phyloP scores from a whole-genome alignment of 2,888 invertebrate species.

The Anticlea derivata region DNA sequence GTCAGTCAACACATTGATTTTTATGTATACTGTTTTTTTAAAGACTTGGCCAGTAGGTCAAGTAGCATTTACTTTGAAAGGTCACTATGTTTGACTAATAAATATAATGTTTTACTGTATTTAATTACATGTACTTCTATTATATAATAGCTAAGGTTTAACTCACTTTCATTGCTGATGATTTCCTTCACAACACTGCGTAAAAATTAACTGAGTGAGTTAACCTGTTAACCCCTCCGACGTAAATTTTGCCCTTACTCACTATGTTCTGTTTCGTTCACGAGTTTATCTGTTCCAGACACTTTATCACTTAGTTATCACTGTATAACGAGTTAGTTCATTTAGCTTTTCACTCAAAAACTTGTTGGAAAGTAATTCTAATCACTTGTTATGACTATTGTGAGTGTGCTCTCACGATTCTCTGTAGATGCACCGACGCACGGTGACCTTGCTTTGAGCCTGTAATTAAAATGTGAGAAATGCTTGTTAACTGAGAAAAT shows the following conservation, averaged over 20 bases:
- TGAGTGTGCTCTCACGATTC: slow-evolving; percentile 46
- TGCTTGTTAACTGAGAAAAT: slow-evolving; percentile 16
- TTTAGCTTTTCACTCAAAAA: slow-evolving; percentile 23
- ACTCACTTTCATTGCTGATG: slow-evolving; percentile 73
- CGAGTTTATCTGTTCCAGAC: slow-evolving; percentile 22
- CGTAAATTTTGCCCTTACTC: slow-evolving; percentile 7
- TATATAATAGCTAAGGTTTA: slow-evolving; percentile 8
- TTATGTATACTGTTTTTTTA: too few relatives aligned
- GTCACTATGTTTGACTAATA: slow-evolving; percentile 3
- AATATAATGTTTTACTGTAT: slow-evolving; percentile 10
- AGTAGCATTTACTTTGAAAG: slow-evolving; percentile 7
- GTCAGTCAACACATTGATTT: too few relatives aligned
- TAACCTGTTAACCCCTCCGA: slow-evolving; percentile 4
- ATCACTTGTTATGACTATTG: slow-evolving; percentile 42
- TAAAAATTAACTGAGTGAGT: slow-evolving; percentile 8
- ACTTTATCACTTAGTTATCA: background rate
- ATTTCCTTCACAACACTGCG: slow-evolving; percentile 44
- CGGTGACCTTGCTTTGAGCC: slow-evolving; percentile 48
- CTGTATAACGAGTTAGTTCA: slow-evolving; percentile 13
- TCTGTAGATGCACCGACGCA: slow-evolving; percentile 53
- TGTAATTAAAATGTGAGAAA: slow-evolving; percentile 39
- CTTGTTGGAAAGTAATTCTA: slow-evolving; percentile 42
- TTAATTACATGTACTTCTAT: slow-evolving; percentile 7
- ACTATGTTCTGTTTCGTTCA: background rate
- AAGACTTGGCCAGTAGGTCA: slow-evolving; percentile 1